phyloP scores from a whole-genome alignment of 2,113 vertebrate species.

The Phylloscopus whistleri region DNA sequence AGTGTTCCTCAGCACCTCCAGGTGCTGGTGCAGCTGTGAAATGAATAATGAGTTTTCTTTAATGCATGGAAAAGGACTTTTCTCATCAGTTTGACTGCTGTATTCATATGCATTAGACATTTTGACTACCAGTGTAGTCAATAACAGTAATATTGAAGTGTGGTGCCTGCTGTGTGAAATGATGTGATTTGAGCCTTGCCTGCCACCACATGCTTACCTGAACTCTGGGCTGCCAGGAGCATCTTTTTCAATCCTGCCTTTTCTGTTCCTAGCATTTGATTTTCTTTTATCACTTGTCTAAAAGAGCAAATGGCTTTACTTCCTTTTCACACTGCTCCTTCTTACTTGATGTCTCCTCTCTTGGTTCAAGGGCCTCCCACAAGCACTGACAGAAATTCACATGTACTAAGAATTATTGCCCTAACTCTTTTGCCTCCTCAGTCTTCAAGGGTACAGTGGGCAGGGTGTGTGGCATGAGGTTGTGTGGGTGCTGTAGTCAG shows the following conservation, averaged over 20 bases:
- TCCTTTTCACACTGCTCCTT: neutral
- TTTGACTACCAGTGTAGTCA: neutral
- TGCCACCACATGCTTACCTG: neutral
- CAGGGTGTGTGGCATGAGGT: neutral
- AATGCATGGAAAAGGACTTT: neutral
- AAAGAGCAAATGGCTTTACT: neutral
- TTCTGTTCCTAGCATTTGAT: neutral
- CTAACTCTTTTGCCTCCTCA: neutral
- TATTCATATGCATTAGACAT: neutral
- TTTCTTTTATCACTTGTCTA: neutral
- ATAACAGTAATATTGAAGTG: neutral
- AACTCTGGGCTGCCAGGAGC: neutral
- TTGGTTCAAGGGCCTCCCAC: neutral
- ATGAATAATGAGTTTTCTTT: neutral
- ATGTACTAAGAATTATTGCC: neutral
- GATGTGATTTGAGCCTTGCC: neutral
- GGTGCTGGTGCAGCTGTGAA: neutral
- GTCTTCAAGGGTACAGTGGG: neutral
- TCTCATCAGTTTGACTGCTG: neutral
- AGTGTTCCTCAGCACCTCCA: neutral
- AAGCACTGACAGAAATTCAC: neutral
- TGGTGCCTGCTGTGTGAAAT: neutral
- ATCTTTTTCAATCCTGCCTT: neutral
- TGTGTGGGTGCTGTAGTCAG: neutral
- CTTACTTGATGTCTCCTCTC: neutral